phyloP scores from a whole-genome alignment of 2,113 vertebrate species.

The Oreocharis arfaki region DNA sequence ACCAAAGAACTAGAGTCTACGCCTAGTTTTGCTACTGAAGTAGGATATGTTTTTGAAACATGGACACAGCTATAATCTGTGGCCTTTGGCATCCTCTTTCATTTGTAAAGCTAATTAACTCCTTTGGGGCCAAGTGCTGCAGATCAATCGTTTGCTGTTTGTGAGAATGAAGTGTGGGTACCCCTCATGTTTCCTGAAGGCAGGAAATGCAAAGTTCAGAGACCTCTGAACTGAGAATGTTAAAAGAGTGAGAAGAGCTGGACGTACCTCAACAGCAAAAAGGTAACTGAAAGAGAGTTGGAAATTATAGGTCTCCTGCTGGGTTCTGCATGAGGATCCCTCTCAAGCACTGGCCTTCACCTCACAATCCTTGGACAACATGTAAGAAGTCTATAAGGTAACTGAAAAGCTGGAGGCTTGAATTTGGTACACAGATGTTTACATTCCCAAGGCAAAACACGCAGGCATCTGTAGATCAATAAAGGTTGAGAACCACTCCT shows the following conservation, averaged over 20 bases:
- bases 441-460: conserved; percentile 2
- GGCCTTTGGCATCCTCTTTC: neutral
- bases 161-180: neutral
- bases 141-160: neutral
- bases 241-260: neutral
- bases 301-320: neutral
- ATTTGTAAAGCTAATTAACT: neutral
- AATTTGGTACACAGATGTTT: neutral
- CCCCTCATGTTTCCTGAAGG: neutral
- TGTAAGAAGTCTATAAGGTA: neutral
- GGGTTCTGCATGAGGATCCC: neutral
- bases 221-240: neutral
- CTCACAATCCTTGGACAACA: neutral
- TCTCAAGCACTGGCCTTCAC: neutral
- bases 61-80: neutral
- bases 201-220: neutral
- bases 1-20: conserved; percentile 60
- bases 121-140: neutral
- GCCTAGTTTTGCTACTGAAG: conserved; percentile 44
- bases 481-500: conserved; percentile 20
- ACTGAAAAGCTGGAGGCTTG: neutral
- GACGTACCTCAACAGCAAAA: neutral
- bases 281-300: neutral
- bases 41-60: neutral
- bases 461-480: neutral